A percentile compares a stretch with the other conserved stretches of the same genome.
Conservation (phyloP, 2,797 vertebrate genomes). For the Microchirus variegatus region DNA sequence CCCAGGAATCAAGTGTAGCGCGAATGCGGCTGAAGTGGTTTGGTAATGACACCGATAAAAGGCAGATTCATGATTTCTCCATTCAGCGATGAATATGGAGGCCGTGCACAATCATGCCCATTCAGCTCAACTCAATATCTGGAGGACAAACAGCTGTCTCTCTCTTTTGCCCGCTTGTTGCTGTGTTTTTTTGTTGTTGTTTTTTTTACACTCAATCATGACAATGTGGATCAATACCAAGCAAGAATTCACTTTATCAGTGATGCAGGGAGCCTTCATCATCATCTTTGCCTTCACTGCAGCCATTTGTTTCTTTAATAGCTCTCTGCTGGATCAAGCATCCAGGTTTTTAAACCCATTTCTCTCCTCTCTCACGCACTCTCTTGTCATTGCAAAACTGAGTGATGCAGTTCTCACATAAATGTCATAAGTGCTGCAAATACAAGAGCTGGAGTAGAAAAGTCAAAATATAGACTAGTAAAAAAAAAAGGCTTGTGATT, state of each 20-base stretch:
- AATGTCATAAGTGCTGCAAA: slow-evolving; percentile 4
- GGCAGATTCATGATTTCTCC: slow-evolving; percentile 13
- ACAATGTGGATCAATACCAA: slow-evolving; percentile 45
- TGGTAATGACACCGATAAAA: slow-evolving; percentile 16
- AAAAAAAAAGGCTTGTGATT: too few species aligned
- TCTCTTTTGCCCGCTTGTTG: slow-evolving; percentile 20
- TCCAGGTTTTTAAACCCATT: background rate
- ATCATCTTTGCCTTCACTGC: slow-evolving; percentile 14
- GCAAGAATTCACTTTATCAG: slow-evolving; percentile 28
- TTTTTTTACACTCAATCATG: slow-evolving; percentile 8
- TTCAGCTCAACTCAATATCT: slow-evolving; percentile 27
- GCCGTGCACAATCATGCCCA: slow-evolving; percentile 2
- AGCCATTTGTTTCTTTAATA: slow-evolving; percentile 17
- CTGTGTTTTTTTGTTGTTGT: slow-evolving; percentile 23
- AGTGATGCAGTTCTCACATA: slow-evolving; percentile 13
- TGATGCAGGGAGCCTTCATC: slow-evolving; percentile 14
- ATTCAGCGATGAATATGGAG: slow-evolving; percentile 15
- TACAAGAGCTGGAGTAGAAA: background rate
- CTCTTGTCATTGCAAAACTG: background rate
- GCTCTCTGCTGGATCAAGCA: slow-evolving; percentile 6
- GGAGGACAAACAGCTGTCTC: slow-evolving; percentile 13
- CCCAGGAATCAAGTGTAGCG: slow-evolving; percentile 4
- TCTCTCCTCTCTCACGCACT: slow-evolving; percentile 2
- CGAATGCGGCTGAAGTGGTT: slow-evolving; percentile 14
- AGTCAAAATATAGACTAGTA: background rate